A percentile compares a stretch with the other conserved stretches of the same genome.
Evolutionary conservation across 2,113 vertebrate species (phyloP).

Genomic region (Crypturellus undulatus): DNA sequence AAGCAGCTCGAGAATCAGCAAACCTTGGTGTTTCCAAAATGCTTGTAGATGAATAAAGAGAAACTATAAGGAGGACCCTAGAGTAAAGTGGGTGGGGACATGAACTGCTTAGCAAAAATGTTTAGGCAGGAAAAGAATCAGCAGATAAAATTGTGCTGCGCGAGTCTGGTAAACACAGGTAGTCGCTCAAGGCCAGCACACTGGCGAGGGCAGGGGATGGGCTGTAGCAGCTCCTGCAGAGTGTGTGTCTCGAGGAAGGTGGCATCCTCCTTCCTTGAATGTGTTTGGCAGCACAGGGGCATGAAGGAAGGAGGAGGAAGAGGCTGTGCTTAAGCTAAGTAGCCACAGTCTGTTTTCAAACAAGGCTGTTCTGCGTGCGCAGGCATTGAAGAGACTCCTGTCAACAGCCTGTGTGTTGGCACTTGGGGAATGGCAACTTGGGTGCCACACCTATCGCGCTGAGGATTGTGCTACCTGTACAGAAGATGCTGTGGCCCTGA

Average conservation of each 20-base stretch:
- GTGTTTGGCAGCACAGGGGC: no score
- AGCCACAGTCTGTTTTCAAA: not conserved
- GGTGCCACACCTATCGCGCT: not conserved
- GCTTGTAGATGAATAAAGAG: not conserved
- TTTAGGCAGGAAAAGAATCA: not conserved
- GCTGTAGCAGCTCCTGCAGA: not conserved
- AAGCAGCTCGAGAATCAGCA: not conserved
- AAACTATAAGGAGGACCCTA: not conserved
- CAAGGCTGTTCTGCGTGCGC: rapidly evolving
- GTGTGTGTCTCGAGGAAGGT: not conserved
- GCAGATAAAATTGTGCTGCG: not conserved
- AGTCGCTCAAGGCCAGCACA: not conserved
- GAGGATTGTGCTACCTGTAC: not conserved
- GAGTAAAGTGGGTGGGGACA: not conserved
- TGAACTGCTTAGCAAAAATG: not conserved
- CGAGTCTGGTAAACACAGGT: not conserved
- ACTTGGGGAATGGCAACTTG: not conserved
- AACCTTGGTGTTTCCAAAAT: not conserved
- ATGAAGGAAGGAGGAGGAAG: not conserved
- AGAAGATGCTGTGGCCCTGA: not conserved
- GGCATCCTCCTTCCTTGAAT: no score
- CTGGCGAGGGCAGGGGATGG: rapidly evolving
- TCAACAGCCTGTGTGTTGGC: not conserved
- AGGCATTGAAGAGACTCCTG: no score
- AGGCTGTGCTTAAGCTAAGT: not conserved